Evolutionary conservation across 1,140 invertebrate species (phyloP).

Genomic region (Bombus pascuorum): DNA sequence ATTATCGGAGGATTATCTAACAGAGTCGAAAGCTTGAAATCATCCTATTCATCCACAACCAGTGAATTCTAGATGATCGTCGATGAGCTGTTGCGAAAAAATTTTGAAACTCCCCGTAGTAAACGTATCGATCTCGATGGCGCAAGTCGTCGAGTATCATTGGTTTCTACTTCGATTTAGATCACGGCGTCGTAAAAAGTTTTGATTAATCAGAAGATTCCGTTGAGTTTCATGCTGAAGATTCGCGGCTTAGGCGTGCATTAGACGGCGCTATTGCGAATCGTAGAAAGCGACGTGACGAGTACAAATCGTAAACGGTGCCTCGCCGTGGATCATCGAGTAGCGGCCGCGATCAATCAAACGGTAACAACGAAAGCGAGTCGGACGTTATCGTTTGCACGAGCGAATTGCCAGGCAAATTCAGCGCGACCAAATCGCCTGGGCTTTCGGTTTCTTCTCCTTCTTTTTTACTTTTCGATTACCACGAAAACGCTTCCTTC

Average conservation of each 20-base stretch:
- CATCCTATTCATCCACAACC: background rate
- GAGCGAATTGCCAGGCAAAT: background rate
- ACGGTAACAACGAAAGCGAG: slow-evolving; percentile 33
- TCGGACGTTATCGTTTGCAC: background rate
- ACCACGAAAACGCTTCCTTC: background rate
- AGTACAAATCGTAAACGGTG: slow-evolving; percentile 34
- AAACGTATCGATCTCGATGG: slow-evolving; percentile 7
- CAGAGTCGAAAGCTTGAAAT: background rate
- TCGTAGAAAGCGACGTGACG: slow-evolving; percentile 29
- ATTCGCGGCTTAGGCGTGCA: slow-evolving; percentile 1
- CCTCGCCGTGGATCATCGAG: slow-evolving; percentile 28
- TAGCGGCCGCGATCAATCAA: slow-evolving; percentile 27
- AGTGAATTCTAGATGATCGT: background rate
- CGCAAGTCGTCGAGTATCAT: background rate
- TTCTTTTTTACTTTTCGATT: background rate
- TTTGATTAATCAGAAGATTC: slow-evolving; percentile 37
- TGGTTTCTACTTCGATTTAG: slow-evolving; percentile 9
- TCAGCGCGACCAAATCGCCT: background rate
- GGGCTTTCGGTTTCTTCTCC: background rate
- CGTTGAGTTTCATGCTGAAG: background rate
- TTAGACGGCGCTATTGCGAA: slow-evolving; percentile 24
- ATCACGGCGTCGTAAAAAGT: slow-evolving; percentile 8
- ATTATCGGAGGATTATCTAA: background rate
- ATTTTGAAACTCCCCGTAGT: background rate
- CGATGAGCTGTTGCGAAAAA: slow-evolving; percentile 1